Evolutionary conservation across 2,113 vertebrate species (phyloP), one percentile per base, ranked within the genome.

Genomic region (Hyperopisus bebe): DNA sequence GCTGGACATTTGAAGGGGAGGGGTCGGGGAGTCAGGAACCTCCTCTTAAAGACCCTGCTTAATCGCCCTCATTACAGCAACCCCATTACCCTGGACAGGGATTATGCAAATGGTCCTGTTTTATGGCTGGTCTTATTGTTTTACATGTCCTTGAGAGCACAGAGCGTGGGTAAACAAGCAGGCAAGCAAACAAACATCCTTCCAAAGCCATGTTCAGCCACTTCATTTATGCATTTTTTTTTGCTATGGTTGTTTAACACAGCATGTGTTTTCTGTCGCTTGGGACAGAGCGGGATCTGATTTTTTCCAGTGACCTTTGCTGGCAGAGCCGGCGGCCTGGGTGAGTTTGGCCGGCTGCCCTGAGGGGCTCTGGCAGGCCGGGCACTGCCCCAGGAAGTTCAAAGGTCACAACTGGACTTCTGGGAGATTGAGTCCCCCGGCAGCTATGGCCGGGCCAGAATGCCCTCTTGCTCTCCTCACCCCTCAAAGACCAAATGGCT

Each of bases 251-350:
- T 87, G 35, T 89, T 53, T 53, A 92, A 92, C 91, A 91, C 93
- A 92, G 91, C 92, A 93, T 95, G 94, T 95, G 94, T 94, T 95
- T 95, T 92, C 92, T 94, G 94, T 95, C 93, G 92, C 90, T 92
- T 90, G 87, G 91, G 90, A 93, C 92, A 92, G 92, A 91, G 89
- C 92, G 93, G 92, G 94, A 93, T 94, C 92, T 88, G 89, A 91
- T 93, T 90, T 91, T 84, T 74, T 89, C 90, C 91, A 94, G 90
- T 62, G 89, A 94, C 91, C 91, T 92, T 93, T 93, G 93, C 92
- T 90, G 90, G 89, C 91, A 90, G 92, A 92, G 86, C 70, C 24
- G 31, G 35, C 85, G 89, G 83, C n/a, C 90, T 39, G 42, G 58
- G 50, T 27, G 31, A 31, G 80, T 17, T 70, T 70, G 48, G 21